Evolutionary conservation across 2,113 vertebrate genomes (phyloP).

Genomic region (Cyrtonyx montezumae): DNA sequence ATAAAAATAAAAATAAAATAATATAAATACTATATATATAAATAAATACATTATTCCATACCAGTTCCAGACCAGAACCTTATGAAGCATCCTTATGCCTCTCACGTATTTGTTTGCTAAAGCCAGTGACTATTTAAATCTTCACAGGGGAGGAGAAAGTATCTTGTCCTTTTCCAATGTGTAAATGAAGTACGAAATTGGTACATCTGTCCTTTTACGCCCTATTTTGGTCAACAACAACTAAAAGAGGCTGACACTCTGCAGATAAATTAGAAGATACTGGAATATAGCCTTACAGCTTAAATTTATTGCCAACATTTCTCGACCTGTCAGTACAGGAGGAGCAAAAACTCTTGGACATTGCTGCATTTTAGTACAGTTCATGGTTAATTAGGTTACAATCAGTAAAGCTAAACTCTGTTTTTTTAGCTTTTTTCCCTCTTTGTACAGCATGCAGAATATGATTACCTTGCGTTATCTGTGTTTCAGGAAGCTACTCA

Average conservation of each 20-base stretch:
- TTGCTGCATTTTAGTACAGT: background rate
- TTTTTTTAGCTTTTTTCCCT: background rate
- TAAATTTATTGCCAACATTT: background rate
- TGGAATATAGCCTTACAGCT: background rate
- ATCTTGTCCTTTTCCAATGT: background rate
- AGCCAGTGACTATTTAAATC: background rate
- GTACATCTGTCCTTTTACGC: background rate
- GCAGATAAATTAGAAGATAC: background rate
- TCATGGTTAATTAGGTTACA: background rate
- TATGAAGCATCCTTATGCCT: background rate
- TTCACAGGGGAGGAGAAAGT: background rate
- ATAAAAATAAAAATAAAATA: background rate
- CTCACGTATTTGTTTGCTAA: background rate
- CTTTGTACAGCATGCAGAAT: background rate
- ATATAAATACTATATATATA: too few relatives aligned
- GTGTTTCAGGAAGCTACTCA: background rate
- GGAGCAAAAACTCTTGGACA: background rate
- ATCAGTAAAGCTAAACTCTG: background rate
- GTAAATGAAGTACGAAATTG: background rate
- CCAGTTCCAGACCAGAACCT: background rate
- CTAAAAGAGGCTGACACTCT: background rate
- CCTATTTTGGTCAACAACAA: background rate
- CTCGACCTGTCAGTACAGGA: background rate
- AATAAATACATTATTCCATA: background rate
- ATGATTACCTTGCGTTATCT: background rate